Conservation (phyloP, 2,113 vertebrate species). For the Phaethornis superciliosus region DNA sequence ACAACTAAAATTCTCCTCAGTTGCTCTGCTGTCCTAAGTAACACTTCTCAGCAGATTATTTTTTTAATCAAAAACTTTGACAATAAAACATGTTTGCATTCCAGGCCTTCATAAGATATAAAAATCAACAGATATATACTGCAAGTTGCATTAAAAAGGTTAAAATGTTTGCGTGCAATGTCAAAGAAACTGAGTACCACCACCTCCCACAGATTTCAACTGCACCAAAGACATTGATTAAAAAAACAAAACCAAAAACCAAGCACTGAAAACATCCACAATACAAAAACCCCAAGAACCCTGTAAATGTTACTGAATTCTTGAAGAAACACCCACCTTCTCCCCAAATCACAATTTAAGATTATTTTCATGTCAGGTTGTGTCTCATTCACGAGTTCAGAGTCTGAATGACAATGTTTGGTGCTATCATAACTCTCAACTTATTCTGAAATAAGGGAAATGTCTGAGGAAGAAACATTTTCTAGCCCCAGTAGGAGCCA, state of each 20-base stretch:
- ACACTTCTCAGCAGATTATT: not conserved
- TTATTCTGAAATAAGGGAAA: not conserved
- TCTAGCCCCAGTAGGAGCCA: conserved; percentile 3
- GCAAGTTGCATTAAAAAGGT: not conserved
- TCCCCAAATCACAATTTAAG: not conserved
- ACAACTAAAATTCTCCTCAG: not conserved
- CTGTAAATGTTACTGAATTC: not conserved
- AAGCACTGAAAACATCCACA: not conserved
- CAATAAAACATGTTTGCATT: not conserved
- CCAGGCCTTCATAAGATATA: not conserved
- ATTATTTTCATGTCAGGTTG: not conserved
- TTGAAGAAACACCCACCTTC: not conserved
- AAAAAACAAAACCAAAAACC: not conserved
- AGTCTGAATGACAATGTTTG: not conserved
- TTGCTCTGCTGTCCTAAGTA: not conserved
- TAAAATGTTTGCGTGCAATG: not conserved
- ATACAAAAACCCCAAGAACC: fast-evolving
- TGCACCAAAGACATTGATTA: not conserved
- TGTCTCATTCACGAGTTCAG: not conserved
- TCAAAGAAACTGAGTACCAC: not conserved
- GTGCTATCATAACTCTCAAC: not conserved
- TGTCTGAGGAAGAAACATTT: not conserved
- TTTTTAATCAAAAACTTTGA: not conserved
- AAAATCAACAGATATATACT: not conserved
- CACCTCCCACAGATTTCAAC: not conserved